Percentiles rank a stretch among this genome's conserved stretches.
Conservation (phyloP, 2,888 invertebrate genomes). For the Meliscaeva auricollis region DNA sequence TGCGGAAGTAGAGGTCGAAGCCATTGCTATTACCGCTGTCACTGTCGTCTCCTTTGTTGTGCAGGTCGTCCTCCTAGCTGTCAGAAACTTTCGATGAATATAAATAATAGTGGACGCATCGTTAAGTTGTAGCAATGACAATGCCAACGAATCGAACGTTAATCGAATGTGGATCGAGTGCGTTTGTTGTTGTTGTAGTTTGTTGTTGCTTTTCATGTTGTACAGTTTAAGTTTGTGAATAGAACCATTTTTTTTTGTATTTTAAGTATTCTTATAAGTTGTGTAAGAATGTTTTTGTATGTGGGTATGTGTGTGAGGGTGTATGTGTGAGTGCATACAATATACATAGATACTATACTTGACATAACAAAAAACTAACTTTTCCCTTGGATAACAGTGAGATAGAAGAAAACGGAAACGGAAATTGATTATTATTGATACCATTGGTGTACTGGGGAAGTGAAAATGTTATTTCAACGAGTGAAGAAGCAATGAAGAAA, state of each 20-base stretch:
- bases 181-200: slow-evolving; percentile 36
- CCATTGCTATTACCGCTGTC: slow-evolving; percentile 22
- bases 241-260: slow-evolving; percentile 47
- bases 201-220: slow-evolving; percentile 31
- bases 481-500: slow-evolving; percentile 24
- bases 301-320: not conserved
- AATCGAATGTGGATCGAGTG: slow-evolving; percentile 71
- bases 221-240: slow-evolving; percentile 68
- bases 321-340: not conserved
- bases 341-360: not conserved
- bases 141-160: slow-evolving; percentile 70
- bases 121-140: slow-evolving; percentile 76
- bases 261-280: slow-evolving; percentile 13
- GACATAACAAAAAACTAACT: slow-evolving; percentile 25
- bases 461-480: slow-evolving; percentile 55
- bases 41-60: slow-evolving; percentile 31
- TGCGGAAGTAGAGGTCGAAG: slow-evolving; percentile 10
- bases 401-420: slow-evolving; percentile 35
- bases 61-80: slow-evolving; percentile 54
- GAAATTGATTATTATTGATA: slow-evolving; percentile 74
- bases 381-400: slow-evolving; percentile 29
- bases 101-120: slow-evolving; percentile 73
- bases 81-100: slow-evolving; percentile 70
- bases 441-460: slow-evolving; percentile 49
- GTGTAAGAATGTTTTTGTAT: slow-evolving; percentile 5